These are phyloP conservation scores for Mastomys natalensis DNA, from an alignment of 2,113 vertebrate species.

Conservation along the genomic window DNA sequence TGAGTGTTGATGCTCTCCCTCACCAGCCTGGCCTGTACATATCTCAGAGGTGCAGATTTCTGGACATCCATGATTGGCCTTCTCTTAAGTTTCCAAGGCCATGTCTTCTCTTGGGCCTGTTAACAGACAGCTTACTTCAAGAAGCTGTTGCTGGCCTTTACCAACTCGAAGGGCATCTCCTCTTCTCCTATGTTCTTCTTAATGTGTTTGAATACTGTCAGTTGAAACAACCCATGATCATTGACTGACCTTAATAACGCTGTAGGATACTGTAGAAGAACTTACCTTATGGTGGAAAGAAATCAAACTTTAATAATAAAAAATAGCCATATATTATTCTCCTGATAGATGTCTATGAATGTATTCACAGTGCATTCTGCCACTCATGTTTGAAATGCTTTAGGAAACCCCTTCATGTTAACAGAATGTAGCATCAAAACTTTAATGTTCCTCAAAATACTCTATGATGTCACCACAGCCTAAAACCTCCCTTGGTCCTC, in stretches of 20 bases:
- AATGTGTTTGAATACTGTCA: background rate
- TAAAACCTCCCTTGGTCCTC: background rate
- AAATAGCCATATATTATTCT: background rate
- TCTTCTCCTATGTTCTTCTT: background rate
- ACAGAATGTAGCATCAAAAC: background rate
- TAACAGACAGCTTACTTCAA: background rate
- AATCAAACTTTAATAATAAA: background rate
- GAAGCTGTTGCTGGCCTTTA: background rate
- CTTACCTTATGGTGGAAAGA: background rate
- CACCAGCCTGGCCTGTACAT: too few relatives aligned
- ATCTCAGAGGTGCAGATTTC: background rate
- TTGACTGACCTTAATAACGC: background rate
- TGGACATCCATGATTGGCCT: background rate
- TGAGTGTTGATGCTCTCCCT: background rate
- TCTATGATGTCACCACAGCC: background rate
- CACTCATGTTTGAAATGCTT: background rate
- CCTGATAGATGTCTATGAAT: background rate
- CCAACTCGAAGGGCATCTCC: rapidly evolving
- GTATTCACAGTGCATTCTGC: background rate
- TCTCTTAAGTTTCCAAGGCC: background rate
- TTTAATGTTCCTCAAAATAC: background rate
- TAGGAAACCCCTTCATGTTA: background rate
- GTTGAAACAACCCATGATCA: background rate
- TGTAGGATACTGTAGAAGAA: background rate
- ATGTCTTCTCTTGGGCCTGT: rapidly evolving